Conservation (phyloP, 2,113 vertebrate genomes). For the Cyanistes caeruleus region DNA sequence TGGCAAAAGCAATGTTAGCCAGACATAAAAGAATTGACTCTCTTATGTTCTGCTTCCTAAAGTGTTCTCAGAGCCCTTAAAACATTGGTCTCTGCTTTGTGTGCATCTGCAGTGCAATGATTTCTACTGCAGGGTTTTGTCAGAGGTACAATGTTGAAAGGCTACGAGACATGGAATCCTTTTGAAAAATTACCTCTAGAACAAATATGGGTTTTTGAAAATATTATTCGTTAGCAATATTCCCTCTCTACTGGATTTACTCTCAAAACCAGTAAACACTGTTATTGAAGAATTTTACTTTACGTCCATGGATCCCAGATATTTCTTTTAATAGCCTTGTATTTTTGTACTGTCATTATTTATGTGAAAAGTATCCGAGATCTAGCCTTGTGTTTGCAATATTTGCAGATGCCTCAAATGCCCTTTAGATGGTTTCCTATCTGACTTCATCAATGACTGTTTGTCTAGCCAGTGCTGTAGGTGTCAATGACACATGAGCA, state of each 20-base stretch:
- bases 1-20: slow-evolving; percentile 47
- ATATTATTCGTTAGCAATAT: background rate
- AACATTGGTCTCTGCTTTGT: background rate
- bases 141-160: background rate
- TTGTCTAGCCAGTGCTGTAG: background rate
- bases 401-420: background rate
- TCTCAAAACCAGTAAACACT: background rate
- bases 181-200: background rate
- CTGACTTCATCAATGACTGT: background rate
- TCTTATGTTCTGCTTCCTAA: slow-evolving; percentile 63
- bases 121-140: background rate
- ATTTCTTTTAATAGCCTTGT: background rate
- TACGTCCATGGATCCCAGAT: background rate
- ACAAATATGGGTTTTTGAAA: background rate
- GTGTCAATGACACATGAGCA: background rate
- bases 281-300: background rate
- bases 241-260: background rate
- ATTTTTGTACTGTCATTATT: background rate
- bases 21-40: slow-evolving; percentile 68
- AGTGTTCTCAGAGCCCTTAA: slow-evolving; percentile 44
- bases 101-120: background rate
- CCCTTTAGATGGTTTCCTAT: background rate
- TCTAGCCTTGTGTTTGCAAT: background rate
- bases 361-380: background rate
- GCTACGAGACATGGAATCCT: background rate